Base-by-base conservation (phyloP, 2,888 invertebrate species). In the Drosophila subquinaria region DNA sequence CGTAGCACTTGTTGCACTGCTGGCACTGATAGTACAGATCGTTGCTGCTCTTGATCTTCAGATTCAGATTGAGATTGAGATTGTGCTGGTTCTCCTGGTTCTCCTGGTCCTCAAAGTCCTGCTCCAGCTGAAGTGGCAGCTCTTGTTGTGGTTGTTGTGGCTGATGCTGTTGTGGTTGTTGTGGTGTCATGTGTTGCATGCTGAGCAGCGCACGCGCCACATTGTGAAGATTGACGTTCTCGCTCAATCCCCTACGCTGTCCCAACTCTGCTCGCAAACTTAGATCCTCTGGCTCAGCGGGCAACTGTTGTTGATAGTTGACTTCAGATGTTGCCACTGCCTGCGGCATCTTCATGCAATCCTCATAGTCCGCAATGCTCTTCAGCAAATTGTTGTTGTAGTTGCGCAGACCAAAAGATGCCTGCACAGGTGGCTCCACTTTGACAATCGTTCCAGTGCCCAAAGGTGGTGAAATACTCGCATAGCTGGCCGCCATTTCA, bases 21-120 rank as follows among this genome's bases (percentile, higher is more conserved):
- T 92, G 91, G 57, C 92, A 93, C 73, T 92, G 92, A 74, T 92
- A 93, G 75, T 93, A 93, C 43, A 91, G 85, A 78, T 92, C 92
- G 56, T 90, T 90, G 77, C 65, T 89, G 64, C 81, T 83, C 62
- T 90, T 90, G 63, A 89, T 76, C 73, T 92, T 90, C 17, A 91
- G 69, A 4, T 62, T 76, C 0, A 38, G 36, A 6, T 9, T 64
- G 2, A 38, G 36, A n/a, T 9, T 64, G 63, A 45, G 11, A n/a
- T 9, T 64, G 63, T 38, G 11, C 15, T 76, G 75, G 10, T 69
- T 76, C 42, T 76, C 72, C 2, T 52, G 69, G 17, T 74, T 70
- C 50, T 80, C 84, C 30, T 71, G 63, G n/a, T 79, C 75, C 71
- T 84, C 87, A 2, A 60, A 47, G 55, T 84, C 63, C 20, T 57